These are phyloP conservation scores for Tragopan temminckii DNA, from an alignment of 2,797 vertebrate species.

Conservation along the genomic window DNA sequence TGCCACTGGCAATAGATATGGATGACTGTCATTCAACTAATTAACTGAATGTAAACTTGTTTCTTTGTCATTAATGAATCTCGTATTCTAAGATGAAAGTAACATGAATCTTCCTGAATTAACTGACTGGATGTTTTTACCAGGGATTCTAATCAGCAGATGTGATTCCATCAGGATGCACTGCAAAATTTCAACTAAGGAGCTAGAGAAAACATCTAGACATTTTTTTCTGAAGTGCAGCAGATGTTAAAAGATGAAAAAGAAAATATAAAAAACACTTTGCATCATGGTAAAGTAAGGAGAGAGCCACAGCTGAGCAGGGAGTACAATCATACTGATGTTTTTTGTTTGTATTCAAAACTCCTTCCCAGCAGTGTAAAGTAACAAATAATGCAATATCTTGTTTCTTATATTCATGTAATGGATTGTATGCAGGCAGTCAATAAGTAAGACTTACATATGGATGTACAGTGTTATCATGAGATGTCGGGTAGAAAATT, in stretches of 20 bases:
- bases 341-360: background rate
- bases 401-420: background rate
- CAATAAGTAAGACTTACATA: background rate
- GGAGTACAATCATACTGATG: background rate
- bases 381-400: background rate
- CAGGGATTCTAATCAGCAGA: conserved; percentile 1
- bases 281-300: background rate
- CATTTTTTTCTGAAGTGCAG: background rate
- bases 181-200: background rate
- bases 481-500: background rate
- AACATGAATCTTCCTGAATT: conserved; percentile 64
- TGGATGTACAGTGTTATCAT: background rate
- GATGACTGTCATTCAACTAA: conserved; percentile 80
- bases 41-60: conserved; percentile 80
- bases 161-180: conserved; percentile 2
- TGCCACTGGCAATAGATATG: conserved; percentile 76
- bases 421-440: background rate
- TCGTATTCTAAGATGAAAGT: conserved; percentile 42
- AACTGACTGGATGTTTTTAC: conserved; percentile 1
- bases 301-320: background rate
- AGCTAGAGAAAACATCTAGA: background rate
- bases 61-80: conserved; percentile 75
- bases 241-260: background rate
- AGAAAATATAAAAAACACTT: background rate
- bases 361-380: background rate